phyloP scores from a whole-genome alignment of 2,113 vertebrate species.

The Balaenoptera acutorostrata region DNA sequence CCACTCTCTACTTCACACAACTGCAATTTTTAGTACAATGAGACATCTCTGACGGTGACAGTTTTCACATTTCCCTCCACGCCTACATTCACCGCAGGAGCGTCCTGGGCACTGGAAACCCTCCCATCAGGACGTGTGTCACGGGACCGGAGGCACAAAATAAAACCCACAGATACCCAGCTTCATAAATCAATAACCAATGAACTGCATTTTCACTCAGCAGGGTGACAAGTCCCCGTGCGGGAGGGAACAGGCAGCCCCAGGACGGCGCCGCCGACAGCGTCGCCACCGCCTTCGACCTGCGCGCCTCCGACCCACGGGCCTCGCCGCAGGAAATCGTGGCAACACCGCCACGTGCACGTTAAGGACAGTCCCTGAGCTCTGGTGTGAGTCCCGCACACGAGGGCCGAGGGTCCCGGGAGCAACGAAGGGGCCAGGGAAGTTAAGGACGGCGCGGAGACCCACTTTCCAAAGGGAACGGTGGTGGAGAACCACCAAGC shows the following conservation, averaged over 20 bases:
- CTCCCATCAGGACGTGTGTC: not conserved
- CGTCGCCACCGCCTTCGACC: not conserved
- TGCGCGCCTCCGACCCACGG: not conserved
- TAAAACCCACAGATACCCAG: not conserved
- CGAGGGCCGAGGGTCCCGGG: not conserved
- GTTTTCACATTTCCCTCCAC: not conserved
- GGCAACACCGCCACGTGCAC: too few relatives aligned
- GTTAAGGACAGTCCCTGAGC: not conserved
- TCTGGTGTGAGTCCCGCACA: not conserved
- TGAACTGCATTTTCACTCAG: not conserved
- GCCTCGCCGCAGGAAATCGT: not conserved
- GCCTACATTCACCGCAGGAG: not conserved
- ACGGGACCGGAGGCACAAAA: not conserved
- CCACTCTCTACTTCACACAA: not conserved
- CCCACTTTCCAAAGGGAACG: not conserved
- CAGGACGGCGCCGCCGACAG: not conserved
- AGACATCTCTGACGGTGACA: accelerated
- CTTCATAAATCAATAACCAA: too few relatives aligned
- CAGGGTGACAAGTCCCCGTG: not conserved
- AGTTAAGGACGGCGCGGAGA: not conserved
- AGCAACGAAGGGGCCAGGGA: not conserved
- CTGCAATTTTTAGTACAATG: too few relatives aligned
- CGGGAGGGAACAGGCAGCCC: not conserved
- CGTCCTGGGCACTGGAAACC: too few relatives aligned
- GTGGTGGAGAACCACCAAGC: not conserved